phyloP scores from a whole-genome alignment of 2,797 vertebrate genomes.

The Sternotherus odoratus region DNA sequence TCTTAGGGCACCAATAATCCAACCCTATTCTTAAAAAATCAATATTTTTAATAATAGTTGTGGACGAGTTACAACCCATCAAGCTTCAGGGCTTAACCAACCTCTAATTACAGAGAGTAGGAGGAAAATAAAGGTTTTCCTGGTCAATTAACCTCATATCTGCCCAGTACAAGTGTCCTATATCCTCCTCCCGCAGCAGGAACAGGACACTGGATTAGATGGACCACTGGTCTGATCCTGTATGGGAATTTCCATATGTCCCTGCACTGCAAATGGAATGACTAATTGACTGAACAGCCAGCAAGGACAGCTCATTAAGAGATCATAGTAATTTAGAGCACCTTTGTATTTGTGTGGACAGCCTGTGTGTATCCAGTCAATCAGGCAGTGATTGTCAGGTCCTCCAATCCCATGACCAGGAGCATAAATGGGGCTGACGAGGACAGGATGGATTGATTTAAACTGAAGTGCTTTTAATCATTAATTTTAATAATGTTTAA shows the following conservation, averaged over 20 bases:
- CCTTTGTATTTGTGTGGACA: background rate
- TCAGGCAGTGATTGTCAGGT: too few species aligned
- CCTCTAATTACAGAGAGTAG: background rate
- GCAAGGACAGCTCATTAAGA: background rate
- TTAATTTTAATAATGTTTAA: too few species aligned
- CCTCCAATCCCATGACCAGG: too few species aligned
- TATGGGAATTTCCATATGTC: background rate
- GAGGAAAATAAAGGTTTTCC: background rate
- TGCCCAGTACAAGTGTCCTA: background rate
- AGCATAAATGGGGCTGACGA: too few species aligned
- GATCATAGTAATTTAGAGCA: background rate
- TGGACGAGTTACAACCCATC: background rate
- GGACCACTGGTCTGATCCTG: background rate
- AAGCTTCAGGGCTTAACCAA: background rate
- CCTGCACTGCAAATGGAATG: background rate
- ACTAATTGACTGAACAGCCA: background rate
- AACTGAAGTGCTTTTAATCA: too few species aligned
- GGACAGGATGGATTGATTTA: too few species aligned
- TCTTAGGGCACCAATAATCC: too few species aligned
- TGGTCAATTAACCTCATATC: background rate
- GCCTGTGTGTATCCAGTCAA: too few species aligned
- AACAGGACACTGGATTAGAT: background rate
- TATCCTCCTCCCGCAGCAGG: background rate
- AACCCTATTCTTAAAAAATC: too few species aligned
- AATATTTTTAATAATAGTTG: background rate